phyloP scores from a whole-genome alignment of 2,888 invertebrate species.

The Coleophora flavipennella region DNA sequence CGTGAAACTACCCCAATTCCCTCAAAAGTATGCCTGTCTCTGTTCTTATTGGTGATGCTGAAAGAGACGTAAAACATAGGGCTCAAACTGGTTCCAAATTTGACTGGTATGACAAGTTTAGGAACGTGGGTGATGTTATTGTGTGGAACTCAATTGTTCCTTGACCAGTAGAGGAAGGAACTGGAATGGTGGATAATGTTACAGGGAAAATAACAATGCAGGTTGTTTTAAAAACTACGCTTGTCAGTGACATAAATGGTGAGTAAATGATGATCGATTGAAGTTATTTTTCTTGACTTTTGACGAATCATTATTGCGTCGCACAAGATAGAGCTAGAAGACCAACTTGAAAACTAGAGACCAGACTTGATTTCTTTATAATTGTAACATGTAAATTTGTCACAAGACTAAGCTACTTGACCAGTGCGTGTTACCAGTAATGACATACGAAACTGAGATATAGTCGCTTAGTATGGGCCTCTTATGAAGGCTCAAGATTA shows the following conservation, averaged over 20 bases:
- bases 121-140: conserved; percentile 40
- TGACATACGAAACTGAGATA: too few species aligned
- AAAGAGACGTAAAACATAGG: conserved; percentile 23
- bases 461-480: too few species aligned
- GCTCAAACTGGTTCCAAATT: conserved; percentile 32
- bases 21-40: conserved; percentile 15
- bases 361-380: too few species aligned
- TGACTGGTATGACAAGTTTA: conserved; percentile 36
- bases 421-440: too few species aligned
- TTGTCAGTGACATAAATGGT: background rate
- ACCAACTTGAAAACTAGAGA: too few species aligned
- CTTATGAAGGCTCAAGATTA: too few species aligned
- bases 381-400: too few species aligned
- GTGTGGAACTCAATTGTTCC: conserved; percentile 32
- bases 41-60: conserved; percentile 13
- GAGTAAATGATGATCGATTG: background rate
- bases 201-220: background rate
- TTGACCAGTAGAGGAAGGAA: conserved; percentile 1
- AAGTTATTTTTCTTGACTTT: too few species aligned
- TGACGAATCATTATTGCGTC: too few species aligned
- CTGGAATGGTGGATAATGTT: background rate
- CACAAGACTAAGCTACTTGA: too few species aligned
- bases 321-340: background rate
- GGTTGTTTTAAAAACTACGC: background rate
- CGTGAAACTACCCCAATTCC: conserved; percentile 20